phyloP scores from a whole-genome alignment of 2,888 invertebrate genomes.

The Neria commutata region DNA sequence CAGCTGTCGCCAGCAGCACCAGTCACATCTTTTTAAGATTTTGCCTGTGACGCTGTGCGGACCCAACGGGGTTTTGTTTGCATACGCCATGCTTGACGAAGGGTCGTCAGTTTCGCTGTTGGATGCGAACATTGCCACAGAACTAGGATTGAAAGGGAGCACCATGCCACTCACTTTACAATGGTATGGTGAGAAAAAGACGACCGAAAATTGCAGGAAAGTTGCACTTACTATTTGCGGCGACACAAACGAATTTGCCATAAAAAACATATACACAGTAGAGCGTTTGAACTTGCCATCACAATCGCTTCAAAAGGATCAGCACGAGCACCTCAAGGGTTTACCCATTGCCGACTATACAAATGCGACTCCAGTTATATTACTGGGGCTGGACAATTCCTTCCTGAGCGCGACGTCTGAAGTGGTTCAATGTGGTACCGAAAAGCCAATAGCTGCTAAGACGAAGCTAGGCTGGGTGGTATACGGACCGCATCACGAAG shows the following conservation, averaged over 20 bases:
- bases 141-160: not conserved
- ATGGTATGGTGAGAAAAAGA: slow-evolving; percentile 23
- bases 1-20: too few relatives aligned
- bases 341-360: not conserved
- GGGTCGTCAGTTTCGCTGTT: not conserved
- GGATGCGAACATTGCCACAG: not conserved
- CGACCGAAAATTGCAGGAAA: slow-evolving; percentile 11
- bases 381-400: not conserved
- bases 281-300: not conserved
- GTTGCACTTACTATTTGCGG: not conserved
- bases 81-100: not conserved
- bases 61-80: too few relatives aligned
- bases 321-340: not conserved
- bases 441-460: not conserved
- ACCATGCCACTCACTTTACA: not conserved
- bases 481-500: not conserved
- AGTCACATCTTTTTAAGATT: too few relatives aligned
- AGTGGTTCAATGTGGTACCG: not conserved
- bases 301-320: not conserved
- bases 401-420: not conserved
- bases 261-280: not conserved
- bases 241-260: not conserved
- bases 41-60: slow-evolving; percentile 3
- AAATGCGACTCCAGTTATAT: too few relatives aligned
- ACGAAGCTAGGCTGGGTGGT: not conserved